Evolutionary conservation across 2,113 vertebrate species (phyloP), one percentile per base, ranked within the genome.

Genomic region (Ctenodactylus gundi): DNA sequence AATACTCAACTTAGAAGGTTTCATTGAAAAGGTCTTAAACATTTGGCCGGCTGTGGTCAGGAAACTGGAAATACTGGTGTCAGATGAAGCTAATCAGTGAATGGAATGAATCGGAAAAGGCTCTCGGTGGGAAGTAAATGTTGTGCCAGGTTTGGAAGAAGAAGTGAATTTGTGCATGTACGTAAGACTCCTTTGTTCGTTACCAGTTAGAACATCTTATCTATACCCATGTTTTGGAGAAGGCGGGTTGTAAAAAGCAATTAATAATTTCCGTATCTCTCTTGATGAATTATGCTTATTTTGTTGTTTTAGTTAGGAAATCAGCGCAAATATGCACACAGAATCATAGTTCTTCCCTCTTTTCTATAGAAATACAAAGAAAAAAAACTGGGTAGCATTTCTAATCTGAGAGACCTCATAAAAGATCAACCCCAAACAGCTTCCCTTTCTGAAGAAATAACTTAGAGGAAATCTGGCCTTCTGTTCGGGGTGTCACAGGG

Each of bases 401-500:
- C 1, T 39, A 27, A 49, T 46, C 67, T 20, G 14, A 55, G 73
- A 72, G 67, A 13, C n/a, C n/a, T n/a, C n/a, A n/a, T n/a, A n/a
- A n/a, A n/a, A n/a, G n/a, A n/a, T n/a, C n/a, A 17, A 1, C 46
- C 82, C 20, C 68, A 70, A 27, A 3, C 9, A 31, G 27, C n/a
- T 67, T 53, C 8, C 20, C 9, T 72, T 55, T 49, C 53, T 23
- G 11, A 51, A 70, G 62, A 27, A 46, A 31, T 81, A 55, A 55
- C 58, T 65, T 51, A 1, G 46, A 29, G 65, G 25, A 5, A 9
- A 81, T 44, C 60, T 93, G 70, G 58, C 41, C 36, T 57, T 11
- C 25, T 1, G 0, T 11, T 34, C 65, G 44, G 44, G 44, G 53
- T n/a, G n/a, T n/a, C 17, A 0, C 3, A 0, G 34, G 23, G 1